Conservation (phyloP, 1,140 invertebrate genomes). For the Nephotettix cincticeps region DNA sequence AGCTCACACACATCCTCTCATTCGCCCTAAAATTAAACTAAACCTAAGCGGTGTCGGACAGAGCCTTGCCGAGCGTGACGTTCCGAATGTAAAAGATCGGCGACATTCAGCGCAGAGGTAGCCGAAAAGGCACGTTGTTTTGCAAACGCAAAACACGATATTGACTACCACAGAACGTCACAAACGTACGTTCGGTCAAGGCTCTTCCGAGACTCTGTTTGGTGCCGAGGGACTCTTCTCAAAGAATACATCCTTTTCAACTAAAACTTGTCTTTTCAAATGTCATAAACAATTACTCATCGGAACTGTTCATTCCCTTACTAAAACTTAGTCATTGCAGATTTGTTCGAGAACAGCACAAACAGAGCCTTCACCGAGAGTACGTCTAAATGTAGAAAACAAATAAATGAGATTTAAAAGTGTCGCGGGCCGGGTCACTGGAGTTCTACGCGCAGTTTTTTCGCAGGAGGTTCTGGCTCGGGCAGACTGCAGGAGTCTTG, state of each 20-base stretch:
- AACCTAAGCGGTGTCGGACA: not conserved
- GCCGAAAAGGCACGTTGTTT: not conserved
- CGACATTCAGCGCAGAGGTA: not conserved
- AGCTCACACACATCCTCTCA: not conserved
- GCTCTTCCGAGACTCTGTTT: not conserved
- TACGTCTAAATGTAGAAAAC: conserved; percentile 17
- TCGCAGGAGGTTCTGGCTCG: conserved; percentile 31
- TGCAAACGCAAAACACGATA: not conserved
- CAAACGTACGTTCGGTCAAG: not conserved
- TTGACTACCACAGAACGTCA: not conserved
- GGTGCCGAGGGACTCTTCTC: too few species aligned
- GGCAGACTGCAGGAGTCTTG: conserved; percentile 23
- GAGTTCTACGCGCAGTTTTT: conserved; percentile 29
- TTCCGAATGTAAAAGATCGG: not conserved
- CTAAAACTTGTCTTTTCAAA: too few species aligned
- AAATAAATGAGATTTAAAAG: conserved; percentile 26
- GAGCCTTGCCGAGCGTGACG: not conserved
- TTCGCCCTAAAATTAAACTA: conserved; percentile 13
- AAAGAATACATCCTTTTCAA: too few species aligned
- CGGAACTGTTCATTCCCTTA: too few species aligned
- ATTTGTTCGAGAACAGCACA: not conserved
- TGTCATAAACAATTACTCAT: too few species aligned
- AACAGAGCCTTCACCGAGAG: not conserved
- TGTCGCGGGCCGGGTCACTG: conserved; percentile 27
- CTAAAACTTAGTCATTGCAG: too few species aligned